Conservation (phyloP, 2,113 vertebrate genomes). For the Castor canadensis region DNA sequence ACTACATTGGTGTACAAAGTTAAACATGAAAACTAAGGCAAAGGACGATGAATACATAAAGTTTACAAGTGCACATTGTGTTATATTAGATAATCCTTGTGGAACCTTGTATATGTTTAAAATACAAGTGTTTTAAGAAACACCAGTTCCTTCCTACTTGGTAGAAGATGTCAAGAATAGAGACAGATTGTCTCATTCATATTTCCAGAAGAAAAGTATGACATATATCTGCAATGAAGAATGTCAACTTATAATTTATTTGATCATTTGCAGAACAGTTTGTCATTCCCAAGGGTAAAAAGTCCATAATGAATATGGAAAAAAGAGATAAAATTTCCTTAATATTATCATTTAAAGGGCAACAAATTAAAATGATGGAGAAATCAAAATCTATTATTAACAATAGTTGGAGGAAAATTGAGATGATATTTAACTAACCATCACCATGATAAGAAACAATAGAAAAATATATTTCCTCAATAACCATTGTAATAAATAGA, state of each 20-base stretch:
- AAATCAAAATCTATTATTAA: too few species aligned
- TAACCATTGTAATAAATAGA: too few species aligned
- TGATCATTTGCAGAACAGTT: not conserved
- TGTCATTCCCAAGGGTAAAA: not conserved
- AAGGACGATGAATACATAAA: not conserved
- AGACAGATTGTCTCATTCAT: not conserved
- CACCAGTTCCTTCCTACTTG: too few species aligned
- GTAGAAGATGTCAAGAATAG: not conserved
- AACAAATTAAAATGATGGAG: not conserved
- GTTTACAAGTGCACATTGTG: not conserved
- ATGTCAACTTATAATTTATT: not conserved
- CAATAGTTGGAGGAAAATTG: not conserved
- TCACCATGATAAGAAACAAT: too few species aligned
- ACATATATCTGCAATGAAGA: not conserved
- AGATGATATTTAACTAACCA: not conserved
- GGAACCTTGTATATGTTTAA: not conserved
- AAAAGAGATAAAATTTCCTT: not conserved
- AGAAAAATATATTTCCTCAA: not conserved
- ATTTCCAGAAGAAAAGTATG: not conserved
- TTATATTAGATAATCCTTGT: not conserved
- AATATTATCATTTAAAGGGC: not conserved
- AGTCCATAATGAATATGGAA: not conserved
- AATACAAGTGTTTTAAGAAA: not conserved
- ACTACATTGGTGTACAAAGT: not conserved
- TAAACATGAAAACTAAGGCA: not conserved